Base-by-base conservation (phyloP, 2,113 vertebrate species). In the Chroicocephalus ridibundus region DNA sequence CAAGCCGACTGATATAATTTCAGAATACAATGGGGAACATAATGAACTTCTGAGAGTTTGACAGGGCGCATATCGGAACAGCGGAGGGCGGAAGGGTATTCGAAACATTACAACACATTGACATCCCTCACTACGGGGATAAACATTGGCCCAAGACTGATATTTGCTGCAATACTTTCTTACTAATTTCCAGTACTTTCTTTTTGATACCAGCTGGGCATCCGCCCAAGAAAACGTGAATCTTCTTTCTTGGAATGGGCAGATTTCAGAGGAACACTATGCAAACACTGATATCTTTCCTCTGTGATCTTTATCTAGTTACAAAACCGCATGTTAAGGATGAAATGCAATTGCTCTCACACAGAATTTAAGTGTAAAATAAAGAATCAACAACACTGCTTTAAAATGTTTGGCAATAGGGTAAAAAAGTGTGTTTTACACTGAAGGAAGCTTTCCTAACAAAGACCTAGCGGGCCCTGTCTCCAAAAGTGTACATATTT, bases 31-130 rank as follows among this genome's bases (percentile, higher is more conserved):
- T 0, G 1, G 54, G 44, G 58, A 87, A 82, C 29, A 7, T 11
- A 58, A 26, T 10, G 20, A 49, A 74, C 38, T 54, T 38, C 5
- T 36, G 15, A 20, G 65, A 46, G 80, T 65, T 71, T 55, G 38
- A 72, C 7, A 86, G 47, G 29, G 27, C 27, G 13, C 2, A 0
- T 15, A 36, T 18, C 0, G 0, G 34, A 74, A 60, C 54, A 69
- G 58, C 49, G 38, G 52, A 82, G 66, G 40, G 51, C 81, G 0
- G 0, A 6, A 54, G 17, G 25, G 18, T 52, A 55, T 54, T 34
- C 51, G 29, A 83, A 80, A 88, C 70, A 44, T 18, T 70, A 31
- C 58, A 72, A 36, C 51, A 47, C 13, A 12, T 0, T 51, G 17
- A 72, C 2, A 5, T 51, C 54, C 42, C 49, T 95, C 58, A 40